Base-by-base conservation (phyloP, 2,113 vertebrate genomes). In the Benitochromis conjunctus region DNA sequence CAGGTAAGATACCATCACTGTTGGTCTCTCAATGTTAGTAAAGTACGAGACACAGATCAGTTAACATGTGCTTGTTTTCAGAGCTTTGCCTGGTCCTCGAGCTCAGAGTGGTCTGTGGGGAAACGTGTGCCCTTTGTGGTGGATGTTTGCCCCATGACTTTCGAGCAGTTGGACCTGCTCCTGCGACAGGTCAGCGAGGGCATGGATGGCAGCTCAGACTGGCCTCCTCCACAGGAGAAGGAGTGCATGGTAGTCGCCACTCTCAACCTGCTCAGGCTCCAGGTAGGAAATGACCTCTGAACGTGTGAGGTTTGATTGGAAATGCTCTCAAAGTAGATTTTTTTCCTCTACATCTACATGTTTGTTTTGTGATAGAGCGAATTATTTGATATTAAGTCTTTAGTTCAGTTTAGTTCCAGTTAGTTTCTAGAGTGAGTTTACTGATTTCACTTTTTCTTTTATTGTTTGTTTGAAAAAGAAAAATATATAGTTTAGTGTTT, bases 101-200 rank as follows among this genome's bases (percentile, higher is more conserved):
- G 98, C 94, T 99, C 98, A 0, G 98, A 99, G 89, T 99, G 99
- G 98, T 98, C 98, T 5, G 97, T 99, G 77, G 98, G 98, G 62
- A 97, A 98, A 86, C 97, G 98, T 0, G 97, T 99, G 46, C 98
- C 98, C 51, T 99, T 99, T 76, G 98, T 99, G 91, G 99, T 99
- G 80, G 99, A 99, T 62, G 97, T 99, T 83, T 99, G 99, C 89
- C 95, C 97, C 6, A 95, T 98, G 97, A 98, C 98, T 2, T 99
- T 99, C 87, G 98, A 99, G 94, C 99, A 99, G 92, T 93, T 99
- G 86, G 99, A 99, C 93, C 97, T 99, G 34, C 95, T 99, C 4
- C 93, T 99, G 57, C 97, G 97, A 31, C 98, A 99, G 96, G 97
- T 99, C 84, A 98, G 97, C 24, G 98, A 99, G 91, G 98, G 98